Conservation (phyloP, 2,797 vertebrate genomes). For the Telmatherina bonti region DNA sequence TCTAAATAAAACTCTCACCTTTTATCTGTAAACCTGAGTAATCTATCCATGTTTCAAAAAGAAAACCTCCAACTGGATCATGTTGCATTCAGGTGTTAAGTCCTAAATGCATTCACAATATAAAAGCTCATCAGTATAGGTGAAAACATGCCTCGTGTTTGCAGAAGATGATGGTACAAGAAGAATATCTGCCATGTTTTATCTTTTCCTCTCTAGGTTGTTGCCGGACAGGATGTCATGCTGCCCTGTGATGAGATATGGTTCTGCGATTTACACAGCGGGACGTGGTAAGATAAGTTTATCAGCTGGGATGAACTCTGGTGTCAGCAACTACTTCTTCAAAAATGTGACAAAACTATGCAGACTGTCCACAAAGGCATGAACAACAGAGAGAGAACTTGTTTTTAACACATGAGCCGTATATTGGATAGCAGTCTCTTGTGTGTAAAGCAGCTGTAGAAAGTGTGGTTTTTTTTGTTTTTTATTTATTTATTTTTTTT, state of each 20-base stretch:
- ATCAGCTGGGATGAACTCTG: conserved; percentile 18
- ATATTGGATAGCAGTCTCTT: neutral
- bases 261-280: conserved; percentile 92
- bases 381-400: neutral
- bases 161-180: neutral
- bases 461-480: neutral
- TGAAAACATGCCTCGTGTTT: neutral
- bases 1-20: neutral
- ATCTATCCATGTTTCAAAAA: conserved; percentile 14
- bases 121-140: neutral
- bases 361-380: neutral
- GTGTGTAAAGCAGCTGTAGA: neutral
- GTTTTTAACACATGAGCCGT: neutral
- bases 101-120: neutral
- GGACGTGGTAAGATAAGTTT: conserved; percentile 85
- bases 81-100: conserved; percentile 2
- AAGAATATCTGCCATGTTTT: neutral
- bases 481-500: neutral
- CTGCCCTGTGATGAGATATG: conserved; percentile 93
- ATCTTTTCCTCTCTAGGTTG: conserved; percentile 80
- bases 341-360: neutral
- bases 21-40: neutral
- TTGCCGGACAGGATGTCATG: conserved; percentile 87
- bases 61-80: neutral
- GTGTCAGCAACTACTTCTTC: conserved; percentile 9